These are phyloP conservation scores for Ruditapes philippinarum DNA, from an alignment of 1,140 invertebrate genomes.

Conservation along the genomic window DNA sequence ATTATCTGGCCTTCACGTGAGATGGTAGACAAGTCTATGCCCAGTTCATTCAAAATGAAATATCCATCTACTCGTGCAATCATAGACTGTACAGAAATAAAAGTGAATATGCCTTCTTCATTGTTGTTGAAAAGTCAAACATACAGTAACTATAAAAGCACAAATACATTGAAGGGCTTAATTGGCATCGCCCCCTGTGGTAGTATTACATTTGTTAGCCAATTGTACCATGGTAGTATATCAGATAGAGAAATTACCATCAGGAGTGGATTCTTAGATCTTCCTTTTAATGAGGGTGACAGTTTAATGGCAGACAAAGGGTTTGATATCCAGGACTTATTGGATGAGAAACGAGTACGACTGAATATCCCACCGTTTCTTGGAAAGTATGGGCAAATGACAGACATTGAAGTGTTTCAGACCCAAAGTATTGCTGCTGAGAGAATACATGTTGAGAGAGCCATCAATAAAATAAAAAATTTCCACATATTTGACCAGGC, in stretches of 20 bases:
- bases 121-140: constrained; percentile 45
- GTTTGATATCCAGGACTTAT: neutral
- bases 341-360: neutral
- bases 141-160: constrained; percentile 49
- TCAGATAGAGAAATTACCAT: constrained; percentile 17
- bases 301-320: constrained; percentile 38
- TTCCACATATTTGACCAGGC: neutral
- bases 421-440: neutral
- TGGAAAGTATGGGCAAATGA: neutral
- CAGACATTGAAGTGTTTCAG: neutral
- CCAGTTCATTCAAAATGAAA: neutral
- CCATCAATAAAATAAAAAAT: neutral
- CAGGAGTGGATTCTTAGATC: constrained; percentile 20
- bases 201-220: neutral
- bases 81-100: constrained; percentile 47
- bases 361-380: constrained; percentile 28
- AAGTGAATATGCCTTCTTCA: constrained; percentile 33
- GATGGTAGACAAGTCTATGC: neutral
- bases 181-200: constrained; percentile 22
- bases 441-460: neutral
- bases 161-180: constrained; percentile 39
- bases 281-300: constrained; percentile 20
- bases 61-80: constrained; percentile 37
- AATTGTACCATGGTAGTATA: constrained; percentile 8
- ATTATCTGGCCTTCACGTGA: neutral